Percentiles rank a stretch among this genome's conserved stretches.
phyloP scores from a whole-genome alignment of 2,888 invertebrate genomes.

The Lutraria lutraria region DNA sequence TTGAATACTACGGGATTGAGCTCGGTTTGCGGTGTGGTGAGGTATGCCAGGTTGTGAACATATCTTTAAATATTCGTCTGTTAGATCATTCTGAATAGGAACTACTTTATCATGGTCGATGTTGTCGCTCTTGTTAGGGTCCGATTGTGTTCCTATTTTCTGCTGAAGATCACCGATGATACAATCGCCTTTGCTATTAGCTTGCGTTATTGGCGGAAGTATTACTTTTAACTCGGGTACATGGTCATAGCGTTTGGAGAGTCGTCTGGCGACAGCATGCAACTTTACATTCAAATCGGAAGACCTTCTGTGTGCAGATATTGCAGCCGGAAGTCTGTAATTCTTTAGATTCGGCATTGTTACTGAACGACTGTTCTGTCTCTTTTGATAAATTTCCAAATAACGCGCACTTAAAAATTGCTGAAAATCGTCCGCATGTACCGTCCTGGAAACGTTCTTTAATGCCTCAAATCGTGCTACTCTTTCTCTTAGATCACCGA shows the following conservation, averaged over 20 bases:
- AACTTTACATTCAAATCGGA: neutral
- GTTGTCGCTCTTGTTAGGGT: neutral
- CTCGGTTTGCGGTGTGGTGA: slow-evolving; percentile 43
- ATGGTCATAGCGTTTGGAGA: neutral
- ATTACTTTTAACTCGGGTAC: neutral
- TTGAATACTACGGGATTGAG: slow-evolving; percentile 40
- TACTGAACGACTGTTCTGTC: neutral
- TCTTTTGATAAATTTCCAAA: slow-evolving; percentile 48
- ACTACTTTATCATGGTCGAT: neutral
- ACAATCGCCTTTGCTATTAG: neutral
- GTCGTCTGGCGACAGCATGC: slow-evolving; percentile 5
- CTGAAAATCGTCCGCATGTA: slow-evolving; percentile 54
- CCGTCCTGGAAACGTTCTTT: slow-evolving; percentile 31
- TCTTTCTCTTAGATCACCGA: slow-evolving; percentile 28
- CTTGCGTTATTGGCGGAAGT: neutral
- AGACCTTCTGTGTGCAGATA: neutral
- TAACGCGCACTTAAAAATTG: slow-evolving; percentile 46
- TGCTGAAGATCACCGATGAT: neutral
- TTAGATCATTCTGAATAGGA: slow-evolving; percentile 31
- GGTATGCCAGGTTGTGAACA: slow-evolving; percentile 32
- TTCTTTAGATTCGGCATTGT: neutral
- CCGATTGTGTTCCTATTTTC: neutral
- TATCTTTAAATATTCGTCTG: neutral
- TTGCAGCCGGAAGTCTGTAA: neutral
- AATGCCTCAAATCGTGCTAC: slow-evolving; percentile 39